Percentiles rank a stretch among this genome's conserved stretches.
Evolutionary conservation across 2,888 invertebrate species (phyloP).

Genomic region (Limnephilus lunatus): DNA sequence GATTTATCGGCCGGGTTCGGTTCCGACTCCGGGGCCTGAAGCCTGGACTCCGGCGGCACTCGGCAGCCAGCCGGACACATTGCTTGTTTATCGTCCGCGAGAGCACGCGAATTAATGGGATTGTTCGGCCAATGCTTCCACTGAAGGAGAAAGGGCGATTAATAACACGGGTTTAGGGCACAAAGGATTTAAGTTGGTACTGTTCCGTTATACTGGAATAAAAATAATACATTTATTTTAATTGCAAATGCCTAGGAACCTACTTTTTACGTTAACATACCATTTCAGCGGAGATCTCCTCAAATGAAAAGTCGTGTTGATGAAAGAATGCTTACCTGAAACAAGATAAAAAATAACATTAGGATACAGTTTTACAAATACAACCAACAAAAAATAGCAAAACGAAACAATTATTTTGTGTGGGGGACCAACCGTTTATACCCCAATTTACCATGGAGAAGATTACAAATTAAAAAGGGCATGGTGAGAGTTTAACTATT

Average conservation of each 20-base stretch:
- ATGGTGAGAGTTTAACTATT: no score
- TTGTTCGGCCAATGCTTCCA: neutral
- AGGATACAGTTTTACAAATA: neutral
- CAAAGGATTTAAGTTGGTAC: neutral
- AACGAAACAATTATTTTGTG: no score
- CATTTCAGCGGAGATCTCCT: neutral
- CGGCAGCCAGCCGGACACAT: neutral
- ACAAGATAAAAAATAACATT: neutral
- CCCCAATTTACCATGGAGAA: no score
- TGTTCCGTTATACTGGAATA: neutral
- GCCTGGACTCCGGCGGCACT: neutral
- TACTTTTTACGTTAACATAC: neutral
- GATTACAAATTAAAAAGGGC: no score
- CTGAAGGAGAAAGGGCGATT: neutral
- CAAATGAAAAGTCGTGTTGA: neutral
- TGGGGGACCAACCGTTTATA: no score
- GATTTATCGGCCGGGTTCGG: slow-evolving; percentile 1
- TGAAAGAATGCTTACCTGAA: neutral
- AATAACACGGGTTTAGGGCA: neutral
- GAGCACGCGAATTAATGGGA: slow-evolving; percentile 15
- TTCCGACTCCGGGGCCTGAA: neutral
- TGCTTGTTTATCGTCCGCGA: neutral
- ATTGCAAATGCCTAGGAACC: neutral
- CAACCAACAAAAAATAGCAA: no score
- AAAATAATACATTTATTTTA: neutral